Evolutionary conservation across 1,140 invertebrate species (phyloP), one percentile per base, ranked within the genome.

Genomic region (Brachionus angularis): DNA sequence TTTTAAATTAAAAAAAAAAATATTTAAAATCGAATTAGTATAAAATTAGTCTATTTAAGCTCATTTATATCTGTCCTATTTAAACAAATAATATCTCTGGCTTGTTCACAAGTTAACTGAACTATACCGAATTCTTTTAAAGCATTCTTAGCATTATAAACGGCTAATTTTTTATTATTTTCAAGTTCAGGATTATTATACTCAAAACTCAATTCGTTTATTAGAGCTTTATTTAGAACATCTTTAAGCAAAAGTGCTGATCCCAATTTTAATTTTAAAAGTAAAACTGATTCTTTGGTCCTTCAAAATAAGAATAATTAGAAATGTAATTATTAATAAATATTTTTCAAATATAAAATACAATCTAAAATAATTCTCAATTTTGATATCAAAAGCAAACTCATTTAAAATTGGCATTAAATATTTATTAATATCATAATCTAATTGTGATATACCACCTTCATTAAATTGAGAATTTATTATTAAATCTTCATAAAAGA

Each of bases 371-470:
- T 21, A 67, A 49, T 23, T 23, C 12, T 29, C 44, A n/a, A 67
- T 34, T 18, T 36, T 47, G 7, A 14, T 25, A 46, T 47, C 42
- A 44, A 31, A 12, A 4, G 21, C 42, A 33, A 47, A 50, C 29
- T 67, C 62, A 23, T 50, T 67, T 36, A 67, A 36, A 46, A 67
- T 67, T 23, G 62, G 42, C 7, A 67, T 31, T 36, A 67, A 46
- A 27, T 67, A 67, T 27, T 67, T 67, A 10, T 33, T 47, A 21
- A 67, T 46, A 25, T 67, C 62, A 50, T 21, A 67, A 4, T 67
- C 27, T 25, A 67, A 27, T 46, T 67, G 62, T n/a, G 18, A 1
- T 23, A 46, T 47, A 23, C 62, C 62, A 12, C 42, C 62, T 67
- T 67, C 62, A 36, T 67, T 67, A 21, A 67, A 67, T 3, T 27